Conservation (phyloP, 2,113 vertebrate genomes). For the Jaculus jaculus region DNA sequence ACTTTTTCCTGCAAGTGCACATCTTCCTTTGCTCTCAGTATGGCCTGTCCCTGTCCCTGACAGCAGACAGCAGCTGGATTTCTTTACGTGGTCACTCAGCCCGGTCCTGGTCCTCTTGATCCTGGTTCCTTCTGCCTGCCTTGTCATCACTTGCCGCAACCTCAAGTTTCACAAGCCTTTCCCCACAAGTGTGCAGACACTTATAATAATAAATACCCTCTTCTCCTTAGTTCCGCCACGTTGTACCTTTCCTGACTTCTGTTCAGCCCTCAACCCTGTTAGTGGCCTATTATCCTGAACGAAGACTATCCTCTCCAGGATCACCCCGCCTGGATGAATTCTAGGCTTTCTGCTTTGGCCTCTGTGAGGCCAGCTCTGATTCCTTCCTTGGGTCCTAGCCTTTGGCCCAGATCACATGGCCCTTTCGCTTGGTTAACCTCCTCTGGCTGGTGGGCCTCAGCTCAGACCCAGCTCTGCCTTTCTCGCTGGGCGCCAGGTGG, state of each 20-base stretch:
- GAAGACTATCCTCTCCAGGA: background rate
- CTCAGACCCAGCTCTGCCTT: background rate
- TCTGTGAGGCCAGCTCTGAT: background rate
- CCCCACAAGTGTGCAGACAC: background rate
- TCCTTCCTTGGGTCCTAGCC: background rate
- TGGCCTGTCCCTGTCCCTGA: background rate
- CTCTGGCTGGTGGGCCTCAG: background rate
- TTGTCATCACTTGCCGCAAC: no score
- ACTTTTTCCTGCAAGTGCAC: background rate
- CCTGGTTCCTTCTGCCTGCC: background rate
- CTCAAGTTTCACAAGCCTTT: no score
- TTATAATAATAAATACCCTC: no score
- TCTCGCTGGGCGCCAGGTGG: accelerated
- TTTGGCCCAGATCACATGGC: background rate
- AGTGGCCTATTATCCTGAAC: background rate
- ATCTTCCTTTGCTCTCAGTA: background rate
- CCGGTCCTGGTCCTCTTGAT: background rate
- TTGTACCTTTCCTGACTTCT: background rate
- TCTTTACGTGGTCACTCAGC: background rate
- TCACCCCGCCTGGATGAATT: background rate
- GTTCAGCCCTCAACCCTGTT: background rate
- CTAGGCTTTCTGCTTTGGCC: background rate
- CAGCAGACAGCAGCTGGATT: background rate
- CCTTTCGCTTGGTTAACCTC: background rate
- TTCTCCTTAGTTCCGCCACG: no score